Base-by-base conservation (phyloP, 2,113 vertebrate genomes). In the Ivindomyrus marchei region DNA sequence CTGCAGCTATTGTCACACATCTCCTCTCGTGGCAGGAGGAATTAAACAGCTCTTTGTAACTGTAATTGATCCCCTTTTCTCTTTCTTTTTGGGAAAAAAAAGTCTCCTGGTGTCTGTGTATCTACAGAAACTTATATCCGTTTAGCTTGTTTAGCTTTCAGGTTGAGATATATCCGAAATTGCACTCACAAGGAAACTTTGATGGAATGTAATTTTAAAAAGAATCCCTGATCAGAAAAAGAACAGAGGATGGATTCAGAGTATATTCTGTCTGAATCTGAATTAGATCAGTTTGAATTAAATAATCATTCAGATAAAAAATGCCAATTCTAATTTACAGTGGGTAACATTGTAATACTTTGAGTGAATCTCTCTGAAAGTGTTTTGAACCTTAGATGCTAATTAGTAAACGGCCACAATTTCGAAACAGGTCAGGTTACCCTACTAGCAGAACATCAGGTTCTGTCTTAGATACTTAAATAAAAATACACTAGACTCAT, bases 1-100 rank as follows among this genome's bases (percentile, higher is more conserved):
- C 95, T 90, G 50, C 19, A 93, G 95, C 93, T 94, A 91, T 94
- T 95, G 93, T 95, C 94, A 95, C 90, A 93, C 92, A 93, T 88
- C 89, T 89, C 46, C 85, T 86, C 87, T 85, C 90, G 6, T 46
- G 89, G 89, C 77, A 9, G 53, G 86, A 83, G 84, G 85, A 92
- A 88, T 89, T 88, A 91, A 58, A 52, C 85, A 91, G 90, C 88
- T 90, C 87, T 92, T 88, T 42, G 87, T 91, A 90, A 80, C 62
- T 52, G 88, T 91, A 92, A 92, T 90, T 91, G 88, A 92, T 92
- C 84, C 80, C 87, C 56, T 70, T 85, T 89, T 88, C n/a, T 50
- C 46, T 70, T 89, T 91, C 62, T 89, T 87, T 74, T 84, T 86
- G 53, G 74, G 31, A 36, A 58, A 58, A 58, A 66, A 80, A 36